Conservation (phyloP, 2,113 vertebrate species). For the Xiphophorus hellerii region DNA sequence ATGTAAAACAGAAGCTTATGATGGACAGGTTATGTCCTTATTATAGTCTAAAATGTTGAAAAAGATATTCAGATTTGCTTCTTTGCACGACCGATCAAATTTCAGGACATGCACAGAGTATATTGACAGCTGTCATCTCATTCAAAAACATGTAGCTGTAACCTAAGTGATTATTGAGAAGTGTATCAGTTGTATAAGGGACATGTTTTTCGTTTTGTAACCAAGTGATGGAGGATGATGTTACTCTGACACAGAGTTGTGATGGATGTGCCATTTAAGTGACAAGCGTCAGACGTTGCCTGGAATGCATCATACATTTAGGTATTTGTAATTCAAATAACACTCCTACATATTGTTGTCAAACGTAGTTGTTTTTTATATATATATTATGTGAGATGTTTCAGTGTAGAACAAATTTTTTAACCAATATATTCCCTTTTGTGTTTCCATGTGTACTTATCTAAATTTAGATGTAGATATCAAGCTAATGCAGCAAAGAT, state of each 20-base stretch:
- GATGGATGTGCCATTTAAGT: background rate
- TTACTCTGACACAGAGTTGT: background rate
- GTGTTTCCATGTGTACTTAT: background rate
- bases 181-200: background rate
- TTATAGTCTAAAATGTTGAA: background rate
- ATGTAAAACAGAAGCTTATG: background rate
- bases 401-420: too few species aligned
- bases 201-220: background rate
- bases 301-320: background rate
- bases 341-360: background rate
- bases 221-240: background rate
- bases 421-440: background rate
- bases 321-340: background rate
- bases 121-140: background rate
- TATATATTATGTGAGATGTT: background rate
- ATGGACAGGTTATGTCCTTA: background rate
- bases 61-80: background rate
- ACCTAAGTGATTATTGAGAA: background rate
- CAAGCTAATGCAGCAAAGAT: background rate
- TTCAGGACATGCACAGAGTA: background rate
- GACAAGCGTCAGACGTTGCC: background rate
- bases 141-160: background rate
- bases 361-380: background rate
- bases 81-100: background rate
- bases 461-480: background rate